Evolutionary conservation across 2,888 invertebrate species (phyloP), one percentile per base, ranked within the genome.

Genomic region (Phalangium opilio): DNA sequence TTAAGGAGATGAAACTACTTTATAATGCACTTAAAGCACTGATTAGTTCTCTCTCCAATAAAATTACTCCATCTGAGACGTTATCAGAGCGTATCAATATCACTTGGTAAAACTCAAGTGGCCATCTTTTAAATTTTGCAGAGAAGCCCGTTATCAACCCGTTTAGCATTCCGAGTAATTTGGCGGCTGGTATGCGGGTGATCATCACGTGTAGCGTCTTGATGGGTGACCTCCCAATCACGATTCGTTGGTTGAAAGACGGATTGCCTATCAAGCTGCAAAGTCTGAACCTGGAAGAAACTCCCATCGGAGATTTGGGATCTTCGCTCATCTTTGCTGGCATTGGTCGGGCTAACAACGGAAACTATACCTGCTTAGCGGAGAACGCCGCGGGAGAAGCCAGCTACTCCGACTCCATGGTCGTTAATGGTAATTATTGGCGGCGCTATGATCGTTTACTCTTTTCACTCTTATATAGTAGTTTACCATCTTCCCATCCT

Each of bases 181-280:
- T 57, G 14, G 50, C 53, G 8, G 53, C 53, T 33, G 55, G 56
- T 1, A 55, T 52, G 47, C 49, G 56, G 21, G 52, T 55, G 8
- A 51, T 56, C 18, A 50, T 52, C 2, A 57, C 57, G 2, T 57
- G 57, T 36, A 54, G 48, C 33, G 66, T 66, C 48, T 57, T 55
- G 27, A 50, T 52, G 10, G 52, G 66, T 3, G 57, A 57, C 33
- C 50, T 55, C 8, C 57, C 57, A 8, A 55, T 57, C 3, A 48
- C 47, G 3, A 44, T 57, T 12, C 42, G 49, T 38, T 57, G 57
- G 57, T 33, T 52, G 15, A 57, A 57, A 35, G 55, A 57, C 44
- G 54, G 52, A 4, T 46, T 49, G 47, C 53, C 55, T 3, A 34
- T 55, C 27, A 51, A 52, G 11, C 48, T 41, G 20, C 49, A 54